Evolutionary conservation across 2,888 invertebrate genomes (phyloP).

Genomic region (Coleophora deauratella): DNA sequence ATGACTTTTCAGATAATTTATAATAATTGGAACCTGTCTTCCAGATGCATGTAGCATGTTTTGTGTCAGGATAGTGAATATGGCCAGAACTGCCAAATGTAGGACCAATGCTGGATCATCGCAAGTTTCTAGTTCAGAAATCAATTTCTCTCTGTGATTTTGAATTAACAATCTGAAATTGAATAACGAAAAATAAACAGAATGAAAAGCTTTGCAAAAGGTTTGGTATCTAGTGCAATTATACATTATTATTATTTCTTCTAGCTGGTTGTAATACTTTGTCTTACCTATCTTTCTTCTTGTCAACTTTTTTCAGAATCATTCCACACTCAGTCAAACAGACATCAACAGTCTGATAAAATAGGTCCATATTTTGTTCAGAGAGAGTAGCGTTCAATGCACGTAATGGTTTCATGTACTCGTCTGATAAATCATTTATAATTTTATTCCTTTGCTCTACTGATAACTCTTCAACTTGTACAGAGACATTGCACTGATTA

Average conservation of each 20-base stretch:
- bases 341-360: slow-evolving; percentile 82
- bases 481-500: slow-evolving; percentile 79
- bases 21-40: slow-evolving; percentile 88
- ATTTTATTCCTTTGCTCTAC: slow-evolving; percentile 81
- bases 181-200: slow-evolving; percentile 7
- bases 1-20: slow-evolving; percentile 81
- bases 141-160: slow-evolving; percentile 86
- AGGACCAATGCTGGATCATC: slow-evolving; percentile 85
- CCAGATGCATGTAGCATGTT: slow-evolving; percentile 94
- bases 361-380: slow-evolving; percentile 84
- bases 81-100: slow-evolving; percentile 83
- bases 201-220: no score
- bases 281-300: slow-evolving; percentile 88
- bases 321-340: slow-evolving; percentile 82
- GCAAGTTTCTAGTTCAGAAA: slow-evolving; percentile 83
- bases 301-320: slow-evolving; percentile 90
- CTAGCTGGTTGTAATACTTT: no score
- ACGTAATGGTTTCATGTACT: slow-evolving; percentile 77
- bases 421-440: slow-evolving; percentile 78
- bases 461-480: slow-evolving; percentile 75
- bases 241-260: no score
- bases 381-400: slow-evolving; percentile 80
- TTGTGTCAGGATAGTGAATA: slow-evolving; percentile 87
- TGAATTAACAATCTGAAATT: slow-evolving; percentile 78
- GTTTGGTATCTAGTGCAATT: no score